A percentile compares a stretch with the other conserved stretches of the same genome.
phyloP scores from a whole-genome alignment of 1,140 invertebrate species.

The Subanguina moxae region DNA sequence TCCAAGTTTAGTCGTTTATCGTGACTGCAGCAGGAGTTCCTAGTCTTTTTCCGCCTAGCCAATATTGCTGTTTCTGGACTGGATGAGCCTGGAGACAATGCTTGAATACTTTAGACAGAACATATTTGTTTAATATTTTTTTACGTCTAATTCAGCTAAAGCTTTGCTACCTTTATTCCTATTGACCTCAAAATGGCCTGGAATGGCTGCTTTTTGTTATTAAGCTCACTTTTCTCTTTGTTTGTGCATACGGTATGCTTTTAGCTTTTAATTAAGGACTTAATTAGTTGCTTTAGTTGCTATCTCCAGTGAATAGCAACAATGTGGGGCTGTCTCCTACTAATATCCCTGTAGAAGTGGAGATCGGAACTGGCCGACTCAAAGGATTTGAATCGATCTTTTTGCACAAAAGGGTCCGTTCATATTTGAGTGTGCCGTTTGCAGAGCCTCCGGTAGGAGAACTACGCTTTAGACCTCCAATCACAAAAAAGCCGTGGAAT shows the following conservation, averaged over 20 bases:
- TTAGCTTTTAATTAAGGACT: constrained; percentile 11
- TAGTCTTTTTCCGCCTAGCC: no score
- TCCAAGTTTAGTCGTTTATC: no score
- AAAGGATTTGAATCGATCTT: constrained; percentile 55
- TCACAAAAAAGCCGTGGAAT: constrained; percentile 53
- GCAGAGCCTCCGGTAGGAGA: constrained; percentile 53
- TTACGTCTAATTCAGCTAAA: not conserved
- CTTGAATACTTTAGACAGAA: no score
- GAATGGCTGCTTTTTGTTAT: no score
- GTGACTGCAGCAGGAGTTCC: no score
- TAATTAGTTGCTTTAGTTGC: not conserved
- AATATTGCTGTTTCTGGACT: no score
- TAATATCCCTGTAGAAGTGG: constrained; percentile 47
- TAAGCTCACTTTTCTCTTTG: not conserved
- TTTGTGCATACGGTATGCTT: not conserved
- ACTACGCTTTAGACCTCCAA: constrained; percentile 48
- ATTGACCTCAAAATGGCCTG: no score
- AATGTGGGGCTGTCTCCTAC: constrained; percentile 19
- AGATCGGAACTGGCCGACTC: constrained; percentile 38
- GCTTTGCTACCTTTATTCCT: no score
- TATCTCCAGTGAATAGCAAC: no score
- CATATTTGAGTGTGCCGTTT: constrained; percentile 56
- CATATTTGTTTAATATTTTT: no score
- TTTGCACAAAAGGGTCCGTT: constrained; percentile 50
- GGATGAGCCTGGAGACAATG: no score